Conservation (phyloP, 2,797 vertebrate species). For the Anolis apletophallus region DNA sequence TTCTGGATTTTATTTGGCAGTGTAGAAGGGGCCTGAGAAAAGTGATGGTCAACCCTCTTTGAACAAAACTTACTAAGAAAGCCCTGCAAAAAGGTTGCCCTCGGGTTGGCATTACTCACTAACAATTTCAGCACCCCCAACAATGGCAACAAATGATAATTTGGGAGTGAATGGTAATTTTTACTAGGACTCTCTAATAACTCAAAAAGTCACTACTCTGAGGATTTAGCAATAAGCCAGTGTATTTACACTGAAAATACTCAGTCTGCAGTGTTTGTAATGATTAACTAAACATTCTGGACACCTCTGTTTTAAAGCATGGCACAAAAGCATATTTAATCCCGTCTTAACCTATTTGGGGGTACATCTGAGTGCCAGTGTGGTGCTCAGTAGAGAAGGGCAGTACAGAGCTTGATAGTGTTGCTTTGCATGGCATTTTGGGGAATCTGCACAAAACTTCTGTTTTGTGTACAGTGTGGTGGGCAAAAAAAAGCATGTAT, state of each 20-base stretch:
- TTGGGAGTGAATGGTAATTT: not conserved
- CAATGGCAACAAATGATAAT: not conserved
- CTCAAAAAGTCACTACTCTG: not conserved
- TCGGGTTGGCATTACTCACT: not conserved
- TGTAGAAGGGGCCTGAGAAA: no score
- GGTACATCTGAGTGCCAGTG: not conserved
- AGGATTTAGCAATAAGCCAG: not conserved
- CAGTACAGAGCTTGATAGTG: not conserved
- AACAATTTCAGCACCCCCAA: not conserved
- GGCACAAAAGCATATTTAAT: not conserved
- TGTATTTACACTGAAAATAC: not conserved
- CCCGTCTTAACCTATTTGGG: not conserved
- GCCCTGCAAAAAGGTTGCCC: no score
- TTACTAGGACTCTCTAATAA: not conserved
- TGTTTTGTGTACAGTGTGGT: fast-evolving
- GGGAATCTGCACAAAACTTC: not conserved
- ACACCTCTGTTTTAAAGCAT: not conserved
- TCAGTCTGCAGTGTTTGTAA: not conserved
- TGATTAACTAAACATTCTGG: not conserved
- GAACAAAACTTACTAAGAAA: no score
- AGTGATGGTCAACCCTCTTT: no score
- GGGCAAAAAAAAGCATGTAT: not conserved
- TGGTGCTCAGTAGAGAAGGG: not conserved
- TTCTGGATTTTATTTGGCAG: no score
- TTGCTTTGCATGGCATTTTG: no score